Evolutionary conservation across 2,113 vertebrate genomes (phyloP), one percentile per base, ranked within the genome.

Genomic region (Thermophis baileyi): DNA sequence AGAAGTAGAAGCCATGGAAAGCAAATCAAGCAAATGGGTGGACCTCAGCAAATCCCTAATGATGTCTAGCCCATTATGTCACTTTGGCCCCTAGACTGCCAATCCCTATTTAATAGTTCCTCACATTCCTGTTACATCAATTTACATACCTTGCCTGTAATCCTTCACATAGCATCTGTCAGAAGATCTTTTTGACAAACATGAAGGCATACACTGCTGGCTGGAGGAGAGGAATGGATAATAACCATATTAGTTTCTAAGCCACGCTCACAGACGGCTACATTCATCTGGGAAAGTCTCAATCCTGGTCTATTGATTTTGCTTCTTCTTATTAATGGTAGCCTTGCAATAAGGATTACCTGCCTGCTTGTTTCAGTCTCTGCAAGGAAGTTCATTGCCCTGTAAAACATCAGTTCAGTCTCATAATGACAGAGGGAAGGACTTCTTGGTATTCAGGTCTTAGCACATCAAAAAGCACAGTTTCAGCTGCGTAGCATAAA

Each of bases 331-430:
- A 46, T 89, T 95, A 94, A 96, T 35, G 93, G 93, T 91, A 94
- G 87, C 87, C 92, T 94, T 91, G 94, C 94, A 94, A 93, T 89
- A 89, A 95, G 93, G 93, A 89, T 92, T 92, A 16, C 50, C 87
- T 30, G 85, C n/a, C 30, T 57, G 53, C 90, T 87, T 35, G 30
- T 63, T 94, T 91, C 93, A 57, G 25, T 89, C 91, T 91, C 0
- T 0, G 85, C 44, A 95, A 88, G 47, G 40, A 50, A 92, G 89
- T 87, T 92, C 90, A 53, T 88, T 51, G n/a, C 57, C 90, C 69
- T 74, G 44, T 86, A 46, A 89, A 92, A 57, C 63, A 92, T 51
- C 16, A 85, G 63, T 44, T 92, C 63, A 85, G 47, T 81, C 85
- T 92, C 63, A 89, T 49, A 63, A 51, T 49, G 88, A 89, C 54